Percentiles rank a stretch among this genome's conserved stretches.
Evolutionary conservation across 2,888 invertebrate species (phyloP).

Genomic region (Drosophila macrospina): DNA sequence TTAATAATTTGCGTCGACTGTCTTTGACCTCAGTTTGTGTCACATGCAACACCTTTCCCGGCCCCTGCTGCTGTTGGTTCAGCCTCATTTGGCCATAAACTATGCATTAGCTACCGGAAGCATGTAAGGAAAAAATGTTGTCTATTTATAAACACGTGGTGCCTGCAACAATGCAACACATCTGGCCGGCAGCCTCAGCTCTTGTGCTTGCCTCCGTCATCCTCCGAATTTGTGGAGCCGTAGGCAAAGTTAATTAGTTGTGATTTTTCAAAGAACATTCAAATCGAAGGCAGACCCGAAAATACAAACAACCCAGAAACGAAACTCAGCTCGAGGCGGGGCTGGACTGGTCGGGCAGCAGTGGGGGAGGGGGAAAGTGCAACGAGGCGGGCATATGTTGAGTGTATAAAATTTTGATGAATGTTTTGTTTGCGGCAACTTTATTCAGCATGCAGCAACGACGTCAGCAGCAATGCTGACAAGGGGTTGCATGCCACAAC

Average conservation of each 20-base stretch:
- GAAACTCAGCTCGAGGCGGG: slow-evolving; percentile 2
- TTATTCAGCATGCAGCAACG: slow-evolving; percentile 1
- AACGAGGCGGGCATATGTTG: slow-evolving; percentile 68
- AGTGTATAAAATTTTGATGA: slow-evolving; percentile 79
- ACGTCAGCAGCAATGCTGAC: slow-evolving; percentile 22
- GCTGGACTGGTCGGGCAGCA: slow-evolving; percentile 4
- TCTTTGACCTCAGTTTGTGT: slow-evolving; percentile 16
- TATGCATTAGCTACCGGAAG: slow-evolving; percentile 59
- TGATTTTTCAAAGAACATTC: slow-evolving; percentile 80
- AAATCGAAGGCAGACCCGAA: slow-evolving; percentile 63
- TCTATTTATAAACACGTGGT: slow-evolving; percentile 50
- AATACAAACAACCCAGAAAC: slow-evolving; percentile 43
- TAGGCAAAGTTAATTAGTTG: slow-evolving; percentile 86
- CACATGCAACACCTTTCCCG: slow-evolving; percentile 13
- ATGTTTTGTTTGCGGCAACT: slow-evolving; percentile 74
- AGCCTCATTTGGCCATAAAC: slow-evolving; percentile 59
- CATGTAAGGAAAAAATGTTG: slow-evolving; percentile 19
- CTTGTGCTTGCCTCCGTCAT: slow-evolving; percentile 18
- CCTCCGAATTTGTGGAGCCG: slow-evolving; percentile 53
- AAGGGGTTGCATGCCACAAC: slow-evolving; percentile 57
- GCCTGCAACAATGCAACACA: slow-evolving; percentile 60
- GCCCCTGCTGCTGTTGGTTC: background rate
- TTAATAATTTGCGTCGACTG: slow-evolving; percentile 9
- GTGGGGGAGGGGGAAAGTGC: background rate
- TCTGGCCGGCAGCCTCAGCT: slow-evolving; percentile 51